phyloP scores from a whole-genome alignment of 2,113 vertebrate species.

The Tetrao urogallus region DNA sequence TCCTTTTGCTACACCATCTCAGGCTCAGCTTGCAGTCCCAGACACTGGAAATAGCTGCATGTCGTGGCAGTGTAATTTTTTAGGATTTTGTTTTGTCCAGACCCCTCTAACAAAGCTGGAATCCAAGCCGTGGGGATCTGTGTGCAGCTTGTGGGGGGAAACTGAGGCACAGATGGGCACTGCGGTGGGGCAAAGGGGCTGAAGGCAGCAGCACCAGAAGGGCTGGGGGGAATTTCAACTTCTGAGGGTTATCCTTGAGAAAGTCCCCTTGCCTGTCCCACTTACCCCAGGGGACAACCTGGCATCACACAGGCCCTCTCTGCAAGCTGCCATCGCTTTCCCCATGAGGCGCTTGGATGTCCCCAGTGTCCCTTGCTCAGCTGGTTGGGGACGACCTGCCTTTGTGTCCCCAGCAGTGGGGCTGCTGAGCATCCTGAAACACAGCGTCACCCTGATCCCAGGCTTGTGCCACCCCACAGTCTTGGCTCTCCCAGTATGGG shows the following conservation, averaged over 20 bases:
- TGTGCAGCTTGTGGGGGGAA: background rate
- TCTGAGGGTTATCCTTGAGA: rapidly evolving
- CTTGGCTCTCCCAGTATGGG: background rate
- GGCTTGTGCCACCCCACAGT: background rate
- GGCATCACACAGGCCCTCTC: rapidly evolving
- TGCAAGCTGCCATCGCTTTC: rapidly evolving
- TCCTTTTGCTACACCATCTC: background rate
- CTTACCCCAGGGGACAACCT: background rate
- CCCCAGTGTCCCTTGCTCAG: background rate
- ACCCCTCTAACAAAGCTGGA: background rate
- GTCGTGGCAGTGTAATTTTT: background rate
- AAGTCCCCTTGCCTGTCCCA: rapidly evolving
- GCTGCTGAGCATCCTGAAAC: rapidly evolving
- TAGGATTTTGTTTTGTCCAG: background rate
- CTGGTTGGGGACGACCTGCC: background rate
- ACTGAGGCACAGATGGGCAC: background rate
- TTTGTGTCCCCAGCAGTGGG: background rate
- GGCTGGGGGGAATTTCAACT: background rate
- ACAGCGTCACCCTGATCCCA: background rate
- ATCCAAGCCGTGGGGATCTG: rapidly evolving
- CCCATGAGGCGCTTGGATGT: rapidly evolving
- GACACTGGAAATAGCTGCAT: background rate
- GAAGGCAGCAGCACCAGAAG: background rate
- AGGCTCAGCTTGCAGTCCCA: background rate
- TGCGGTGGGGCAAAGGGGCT: background rate